Evolutionary conservation across 2,113 vertebrate species (phyloP), one percentile per base, ranked within the genome.

Genomic region (Ornithorhynchus anatinus): DNA sequence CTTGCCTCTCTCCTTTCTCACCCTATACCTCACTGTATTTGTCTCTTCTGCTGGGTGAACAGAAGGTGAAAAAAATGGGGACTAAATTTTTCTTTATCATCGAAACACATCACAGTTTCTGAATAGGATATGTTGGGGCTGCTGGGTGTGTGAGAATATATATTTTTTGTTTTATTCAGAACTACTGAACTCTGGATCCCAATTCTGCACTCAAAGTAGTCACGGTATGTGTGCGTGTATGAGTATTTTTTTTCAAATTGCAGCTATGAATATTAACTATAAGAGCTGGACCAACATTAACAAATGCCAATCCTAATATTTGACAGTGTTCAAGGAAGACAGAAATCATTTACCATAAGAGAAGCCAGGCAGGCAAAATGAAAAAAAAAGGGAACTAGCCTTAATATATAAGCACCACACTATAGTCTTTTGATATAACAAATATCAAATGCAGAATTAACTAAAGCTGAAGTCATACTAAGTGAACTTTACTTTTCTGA

Each of bases 271-370:
- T 71, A 74, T 68, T 64, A 72, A 80, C 64, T 67, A 35, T 20
- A 69, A 39, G 44, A 53, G 3, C 42, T 81, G 47, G 69, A 69
- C 25, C 63, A 75, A 56, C 42, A 51, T 68, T 59, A 66, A 52
- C 73, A 69, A 64, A 68, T 68, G 50, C 43, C 51, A 79, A 39
- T 59, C 35, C 62, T 33, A 9, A 76, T 84, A 43, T 69, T 53
- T 57, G 77, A 62, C 37, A 74, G 78, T 48, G 64, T 67, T 74
- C 69, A 74, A 74, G n/a, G 19, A 23, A 76, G 58, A 82, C 20
- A 69, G 47, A 48, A 62, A 71, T n/a, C 19, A 13, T 14, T 33
- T 8, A 60, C 54, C 74, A 58, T 10, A 63, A 5, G 62, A 75
- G 25, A 4, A 61, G 64, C 23, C 44, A 72, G 6, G 14, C 29